Percentiles rank a stretch among this genome's conserved stretches.
Conservation (phyloP, 2,113 vertebrate species). For the Lycaon pictus region DNA sequence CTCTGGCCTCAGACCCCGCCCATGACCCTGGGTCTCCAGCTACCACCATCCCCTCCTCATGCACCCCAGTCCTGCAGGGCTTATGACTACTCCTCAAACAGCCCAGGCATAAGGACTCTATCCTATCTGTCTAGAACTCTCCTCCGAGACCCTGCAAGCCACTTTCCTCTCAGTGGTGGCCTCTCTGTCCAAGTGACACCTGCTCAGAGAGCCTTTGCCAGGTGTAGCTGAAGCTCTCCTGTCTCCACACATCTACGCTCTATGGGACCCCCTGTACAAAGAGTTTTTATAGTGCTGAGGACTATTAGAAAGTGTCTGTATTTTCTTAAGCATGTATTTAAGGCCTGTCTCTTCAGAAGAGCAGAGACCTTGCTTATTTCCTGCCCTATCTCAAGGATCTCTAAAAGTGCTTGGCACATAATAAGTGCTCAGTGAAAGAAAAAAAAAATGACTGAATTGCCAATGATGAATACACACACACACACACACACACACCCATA, state of each 20-base stretch:
- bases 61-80: background rate
- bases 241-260: background rate
- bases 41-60: rapidly evolving
- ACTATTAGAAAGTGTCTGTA: background rate
- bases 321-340: background rate
- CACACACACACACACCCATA: no score
- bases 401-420: background rate
- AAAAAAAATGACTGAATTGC: background rate
- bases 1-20: rapidly evolving
- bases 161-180: background rate
- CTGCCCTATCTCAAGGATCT: background rate
- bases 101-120: background rate
- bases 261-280: background rate
- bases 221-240: background rate
- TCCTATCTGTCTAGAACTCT: background rate
- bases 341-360: background rate
- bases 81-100: background rate
- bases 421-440: background rate
- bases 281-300: background rate
- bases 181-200: background rate
- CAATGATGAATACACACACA: background rate
- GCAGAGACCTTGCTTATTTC: background rate
- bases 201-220: background rate
- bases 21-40: background rate
- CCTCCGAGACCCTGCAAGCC: background rate